Conservation (phyloP, 92 coral and sea anemone genomes). For the Parazoanthus swiftii region DNA sequence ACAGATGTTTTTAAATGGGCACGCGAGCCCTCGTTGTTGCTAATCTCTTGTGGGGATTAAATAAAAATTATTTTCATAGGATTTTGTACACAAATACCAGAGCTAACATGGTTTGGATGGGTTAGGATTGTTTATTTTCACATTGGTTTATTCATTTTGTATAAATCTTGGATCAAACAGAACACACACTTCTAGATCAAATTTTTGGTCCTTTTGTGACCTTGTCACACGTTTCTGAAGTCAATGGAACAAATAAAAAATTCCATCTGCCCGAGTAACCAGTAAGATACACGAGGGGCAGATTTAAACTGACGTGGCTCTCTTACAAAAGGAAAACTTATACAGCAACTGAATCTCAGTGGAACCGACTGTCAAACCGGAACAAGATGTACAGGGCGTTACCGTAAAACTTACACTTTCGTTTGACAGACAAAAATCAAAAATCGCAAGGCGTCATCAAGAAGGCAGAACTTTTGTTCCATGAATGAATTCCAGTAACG, state of each 20-base stretch:
- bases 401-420: neutral
- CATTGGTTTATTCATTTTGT: neutral
- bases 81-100: conserved; percentile 14
- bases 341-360: neutral
- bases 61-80: conserved; percentile 17
- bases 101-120: conserved; percentile 2
- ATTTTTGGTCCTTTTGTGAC: neutral
- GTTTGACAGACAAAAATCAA: neutral
- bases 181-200: neutral
- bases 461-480: neutral
- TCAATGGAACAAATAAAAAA: conserved; percentile 15
- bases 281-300: conserved; percentile 23
- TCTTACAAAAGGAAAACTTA: conserved; percentile 8
- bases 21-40: conserved; percentile 22
- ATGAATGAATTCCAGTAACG: conserved; percentile 16
- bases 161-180: neutral
- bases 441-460: neutral
- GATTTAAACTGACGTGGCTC: conserved; percentile 30
- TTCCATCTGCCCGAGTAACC: conserved; percentile 37
- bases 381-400: conserved; percentile 3
- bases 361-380: neutral
- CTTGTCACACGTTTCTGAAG: neutral
- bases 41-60: conserved; percentile 1
- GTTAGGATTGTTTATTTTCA: conserved; percentile 25
- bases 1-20: conserved; percentile 40